Conservation (phyloP, 2,797 vertebrate genomes). For the Artibeus jamaicensis region DNA sequence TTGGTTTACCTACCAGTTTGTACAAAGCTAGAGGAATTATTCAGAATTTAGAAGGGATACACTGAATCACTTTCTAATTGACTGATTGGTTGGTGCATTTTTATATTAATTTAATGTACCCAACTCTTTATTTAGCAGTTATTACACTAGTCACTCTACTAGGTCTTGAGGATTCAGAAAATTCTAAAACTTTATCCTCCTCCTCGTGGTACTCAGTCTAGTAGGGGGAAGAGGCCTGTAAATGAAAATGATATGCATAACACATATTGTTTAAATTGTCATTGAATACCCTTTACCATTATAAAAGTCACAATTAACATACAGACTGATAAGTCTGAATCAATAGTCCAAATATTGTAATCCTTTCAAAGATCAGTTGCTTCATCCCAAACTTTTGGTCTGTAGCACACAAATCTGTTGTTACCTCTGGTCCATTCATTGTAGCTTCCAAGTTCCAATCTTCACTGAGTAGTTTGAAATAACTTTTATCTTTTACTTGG, state of each 20-base stretch:
- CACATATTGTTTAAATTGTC: background rate
- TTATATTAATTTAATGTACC: background rate
- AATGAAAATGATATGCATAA: background rate
- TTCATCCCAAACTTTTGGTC: background rate
- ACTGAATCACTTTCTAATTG: background rate
- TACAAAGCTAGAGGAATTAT: background rate
- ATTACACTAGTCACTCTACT: background rate
- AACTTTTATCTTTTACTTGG: background rate
- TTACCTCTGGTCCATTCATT: background rate
- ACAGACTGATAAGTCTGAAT: background rate
- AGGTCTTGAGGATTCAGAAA: background rate
- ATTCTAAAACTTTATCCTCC: background rate
- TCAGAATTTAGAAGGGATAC: background rate
- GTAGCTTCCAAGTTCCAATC: background rate
- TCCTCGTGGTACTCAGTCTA: background rate
- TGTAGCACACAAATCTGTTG: background rate
- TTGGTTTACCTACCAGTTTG: background rate
- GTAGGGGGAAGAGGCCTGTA: background rate
- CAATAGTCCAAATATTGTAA: background rate
- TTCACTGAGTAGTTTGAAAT: conserved; percentile 23
- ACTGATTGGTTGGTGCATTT: background rate
- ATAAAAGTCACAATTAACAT: conserved; percentile 23
- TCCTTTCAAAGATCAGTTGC: background rate
- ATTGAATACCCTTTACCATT: background rate
- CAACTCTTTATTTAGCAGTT: background rate